These are phyloP conservation scores for Diarsia rubi DNA, from an alignment of 2,888 invertebrate genomes.

Conservation along the genomic window DNA sequence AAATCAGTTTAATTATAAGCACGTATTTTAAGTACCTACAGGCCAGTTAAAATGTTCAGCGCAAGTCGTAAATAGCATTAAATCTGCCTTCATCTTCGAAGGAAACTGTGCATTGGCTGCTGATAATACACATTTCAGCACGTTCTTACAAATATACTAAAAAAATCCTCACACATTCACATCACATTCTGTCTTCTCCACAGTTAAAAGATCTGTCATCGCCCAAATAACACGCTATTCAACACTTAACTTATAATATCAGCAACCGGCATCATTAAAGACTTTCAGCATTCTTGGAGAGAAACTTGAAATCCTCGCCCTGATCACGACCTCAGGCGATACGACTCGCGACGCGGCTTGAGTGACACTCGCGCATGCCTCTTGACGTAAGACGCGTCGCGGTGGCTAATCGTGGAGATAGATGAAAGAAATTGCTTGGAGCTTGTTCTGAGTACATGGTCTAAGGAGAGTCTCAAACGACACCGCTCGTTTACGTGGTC, in stretches of 20 bases:
- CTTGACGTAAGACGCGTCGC: neutral
- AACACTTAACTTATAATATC: constrained; percentile 20
- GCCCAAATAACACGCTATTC: neutral
- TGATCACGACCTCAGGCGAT: constrained; percentile 2
- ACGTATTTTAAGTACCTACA: neutral
- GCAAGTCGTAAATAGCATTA: neutral
- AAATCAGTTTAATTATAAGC: neutral
- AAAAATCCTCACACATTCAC: neutral
- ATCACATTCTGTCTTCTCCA: neutral
- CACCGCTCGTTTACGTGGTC: neutral
- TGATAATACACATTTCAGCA: neutral
- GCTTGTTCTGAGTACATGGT: neutral
- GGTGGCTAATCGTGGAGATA: neutral
- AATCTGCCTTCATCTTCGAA: neutral
- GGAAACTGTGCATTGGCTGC: constrained; percentile 5
- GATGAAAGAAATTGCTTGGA: constrained; percentile 4
- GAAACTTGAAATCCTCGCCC: constrained; percentile 20
- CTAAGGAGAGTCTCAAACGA: neutral
- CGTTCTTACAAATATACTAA: neutral
- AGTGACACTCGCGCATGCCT: neutral
- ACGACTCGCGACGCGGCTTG: neutral
- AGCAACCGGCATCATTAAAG: constrained; percentile 2
- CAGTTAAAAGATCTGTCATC: constrained; percentile 1
- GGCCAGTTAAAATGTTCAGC: neutral
- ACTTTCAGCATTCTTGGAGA: constrained; percentile 16